These are phyloP conservation scores for Thymelicus lineola DNA, from an alignment of 2,888 invertebrate species.

Conservation along the genomic window DNA sequence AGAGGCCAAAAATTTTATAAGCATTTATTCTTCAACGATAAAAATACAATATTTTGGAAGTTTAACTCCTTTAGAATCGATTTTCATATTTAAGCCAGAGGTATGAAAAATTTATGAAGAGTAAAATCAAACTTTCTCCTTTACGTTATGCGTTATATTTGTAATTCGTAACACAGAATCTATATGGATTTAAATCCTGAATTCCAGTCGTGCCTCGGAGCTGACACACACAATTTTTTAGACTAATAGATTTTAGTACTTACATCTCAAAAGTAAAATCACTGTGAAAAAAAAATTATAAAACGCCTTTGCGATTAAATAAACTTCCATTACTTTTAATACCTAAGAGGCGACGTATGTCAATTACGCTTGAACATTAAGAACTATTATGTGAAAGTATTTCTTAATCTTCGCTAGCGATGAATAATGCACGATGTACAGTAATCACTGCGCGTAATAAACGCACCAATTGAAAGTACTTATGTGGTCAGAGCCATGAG, in stretches of 20 bases:
- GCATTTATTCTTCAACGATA: not conserved
- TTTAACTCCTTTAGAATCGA: too few relatives aligned
- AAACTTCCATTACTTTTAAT: not conserved
- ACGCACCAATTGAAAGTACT: constrained; percentile 60
- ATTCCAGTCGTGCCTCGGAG: too few relatives aligned
- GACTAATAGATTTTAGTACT: not conserved
- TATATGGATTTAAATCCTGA: too few relatives aligned
- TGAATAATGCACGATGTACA: constrained; percentile 53
- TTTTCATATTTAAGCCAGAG: too few relatives aligned
- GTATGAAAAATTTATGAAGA: too few relatives aligned
- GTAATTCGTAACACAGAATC: too few relatives aligned
- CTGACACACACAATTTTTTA: too few relatives aligned
- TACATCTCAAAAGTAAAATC: not conserved
- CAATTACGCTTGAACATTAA: not conserved
- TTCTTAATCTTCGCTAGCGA: constrained; percentile 49
- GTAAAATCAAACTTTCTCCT: too few relatives aligned
- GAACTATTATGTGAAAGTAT: constrained; percentile 53
- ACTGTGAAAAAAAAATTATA: not conserved
- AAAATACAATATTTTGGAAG: constrained; percentile 4
- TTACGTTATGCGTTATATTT: too few relatives aligned
- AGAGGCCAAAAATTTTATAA: constrained; percentile 1
- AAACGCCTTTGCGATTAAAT: not conserved
- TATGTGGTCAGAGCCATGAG: constrained; percentile 37
- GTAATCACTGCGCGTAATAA: constrained; percentile 53
- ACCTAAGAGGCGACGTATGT: not conserved